Evolutionary conservation across 2,888 invertebrate species (phyloP).

Genomic region (Dione vanillae): DNA sequence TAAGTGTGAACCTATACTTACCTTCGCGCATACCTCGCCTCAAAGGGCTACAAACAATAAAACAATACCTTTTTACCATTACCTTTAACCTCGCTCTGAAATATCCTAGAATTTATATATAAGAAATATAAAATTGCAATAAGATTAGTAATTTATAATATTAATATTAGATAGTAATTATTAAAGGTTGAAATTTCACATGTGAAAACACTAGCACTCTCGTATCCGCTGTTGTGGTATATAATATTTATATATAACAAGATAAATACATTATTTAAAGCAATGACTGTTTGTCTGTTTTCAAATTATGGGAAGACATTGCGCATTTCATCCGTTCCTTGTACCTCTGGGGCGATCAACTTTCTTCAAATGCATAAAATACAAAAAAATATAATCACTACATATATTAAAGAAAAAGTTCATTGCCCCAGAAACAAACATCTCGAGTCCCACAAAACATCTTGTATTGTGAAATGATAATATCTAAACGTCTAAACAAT

Average conservation of each 20-base stretch:
- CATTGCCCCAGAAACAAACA: constrained; percentile 70
- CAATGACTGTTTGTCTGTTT: constrained; percentile 77
- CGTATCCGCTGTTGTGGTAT: constrained; percentile 77
- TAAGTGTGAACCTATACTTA: constrained; percentile 63
- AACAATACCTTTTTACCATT: constrained; percentile 69
- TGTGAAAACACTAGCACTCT: constrained; percentile 85
- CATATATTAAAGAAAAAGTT: constrained; percentile 54
- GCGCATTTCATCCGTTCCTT: constrained; percentile 85
- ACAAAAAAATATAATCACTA: neutral
- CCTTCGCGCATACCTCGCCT: constrained; percentile 75
- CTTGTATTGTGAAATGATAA: constrained; percentile 57
- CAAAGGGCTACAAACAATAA: constrained; percentile 68
- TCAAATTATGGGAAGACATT: constrained; percentile 85
- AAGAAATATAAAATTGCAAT: constrained; percentile 70
- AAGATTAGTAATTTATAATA: constrained; percentile 81
- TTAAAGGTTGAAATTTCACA: constrained; percentile 80
- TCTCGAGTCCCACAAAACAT: constrained; percentile 72
- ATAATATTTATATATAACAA: constrained; percentile 77
- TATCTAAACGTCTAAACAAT: constrained; percentile 5
- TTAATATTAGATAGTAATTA: constrained; percentile 75
- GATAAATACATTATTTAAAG: constrained; percentile 80
- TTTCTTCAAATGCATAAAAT: constrained; percentile 51
- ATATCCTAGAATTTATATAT: constrained; percentile 68
- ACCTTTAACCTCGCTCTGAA: constrained; percentile 80
- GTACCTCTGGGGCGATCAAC: constrained; percentile 74